Percentiles rank a stretch among this genome's conserved stretches.
These are phyloP conservation scores for Apeira syringaria DNA, from an alignment of 2,888 invertebrate genomes.

Conservation along the genomic window DNA sequence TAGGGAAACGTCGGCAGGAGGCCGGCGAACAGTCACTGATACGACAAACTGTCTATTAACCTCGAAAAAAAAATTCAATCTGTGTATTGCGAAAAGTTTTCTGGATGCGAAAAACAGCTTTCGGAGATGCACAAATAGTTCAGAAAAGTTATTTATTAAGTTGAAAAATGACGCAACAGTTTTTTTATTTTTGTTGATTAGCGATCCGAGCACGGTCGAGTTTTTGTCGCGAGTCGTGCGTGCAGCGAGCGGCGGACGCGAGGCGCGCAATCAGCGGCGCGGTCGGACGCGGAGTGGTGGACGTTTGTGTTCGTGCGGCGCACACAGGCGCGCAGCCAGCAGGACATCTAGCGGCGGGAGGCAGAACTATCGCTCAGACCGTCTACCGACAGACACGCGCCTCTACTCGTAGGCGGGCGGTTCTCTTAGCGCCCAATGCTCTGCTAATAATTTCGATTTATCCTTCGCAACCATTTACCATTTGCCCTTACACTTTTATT, in stretches of 20 bases:
- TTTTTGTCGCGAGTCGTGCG: slow-evolving; percentile 69
- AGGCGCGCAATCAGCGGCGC: slow-evolving; percentile 76
- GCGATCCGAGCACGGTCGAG: slow-evolving; percentile 43
- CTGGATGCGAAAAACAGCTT: slow-evolving; percentile 27
- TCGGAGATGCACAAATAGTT: slow-evolving; percentile 40
- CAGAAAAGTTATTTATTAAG: slow-evolving; percentile 35
- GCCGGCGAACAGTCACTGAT: slow-evolving; percentile 63
- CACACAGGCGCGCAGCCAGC: slow-evolving; percentile 67
- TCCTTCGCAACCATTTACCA: neutral
- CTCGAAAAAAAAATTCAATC: slow-evolving; percentile 41
- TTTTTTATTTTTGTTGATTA: slow-evolving; percentile 53
- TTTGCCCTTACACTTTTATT: neutral
- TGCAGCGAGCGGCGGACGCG: slow-evolving; percentile 56
- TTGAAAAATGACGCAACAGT: slow-evolving; percentile 52
- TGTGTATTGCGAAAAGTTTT: slow-evolving; percentile 34
- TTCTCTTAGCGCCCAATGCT: slow-evolving; percentile 28
- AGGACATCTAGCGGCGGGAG: slow-evolving; percentile 72
- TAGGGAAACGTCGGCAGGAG: slow-evolving; percentile 32
- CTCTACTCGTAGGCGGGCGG: slow-evolving; percentile 56
- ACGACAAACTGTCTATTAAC: slow-evolving; percentile 51
- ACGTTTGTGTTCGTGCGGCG: slow-evolving; percentile 66
- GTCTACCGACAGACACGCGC: slow-evolving; percentile 37
- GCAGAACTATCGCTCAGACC: slow-evolving; percentile 48
- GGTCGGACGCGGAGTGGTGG: slow-evolving; percentile 80
- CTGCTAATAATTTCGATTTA: neutral